These are phyloP conservation scores for Pinna nobilis DNA, from an alignment of 1,140 invertebrate genomes.

Conservation along the genomic window DNA sequence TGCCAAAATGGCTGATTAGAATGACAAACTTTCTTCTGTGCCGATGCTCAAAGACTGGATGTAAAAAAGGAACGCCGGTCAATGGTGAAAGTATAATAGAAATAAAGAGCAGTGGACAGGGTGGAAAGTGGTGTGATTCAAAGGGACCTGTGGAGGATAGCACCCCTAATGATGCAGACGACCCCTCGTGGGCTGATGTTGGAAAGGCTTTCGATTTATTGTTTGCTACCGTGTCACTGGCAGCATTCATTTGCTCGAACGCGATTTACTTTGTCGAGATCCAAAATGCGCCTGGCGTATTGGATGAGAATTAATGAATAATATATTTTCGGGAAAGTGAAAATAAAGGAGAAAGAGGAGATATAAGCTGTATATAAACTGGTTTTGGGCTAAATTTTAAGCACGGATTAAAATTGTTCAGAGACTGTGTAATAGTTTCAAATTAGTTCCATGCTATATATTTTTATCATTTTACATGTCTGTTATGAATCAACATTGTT, in stretches of 20 bases:
- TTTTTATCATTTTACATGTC: no score
- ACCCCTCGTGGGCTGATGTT: conserved; percentile 2
- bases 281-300: no score
- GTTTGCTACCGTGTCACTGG: background rate
- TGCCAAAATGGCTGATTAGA: background rate
- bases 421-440: no score
- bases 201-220: conserved; percentile 1
- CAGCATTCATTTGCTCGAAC: conserved; percentile 6
- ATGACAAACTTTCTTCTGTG: background rate
- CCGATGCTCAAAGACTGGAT: background rate
- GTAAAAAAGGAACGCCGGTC: background rate
- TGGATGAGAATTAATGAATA: no score
- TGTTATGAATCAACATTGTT: no score
- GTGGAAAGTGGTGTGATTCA: background rate
- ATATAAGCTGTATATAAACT: no score
- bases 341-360: no score
- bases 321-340: no score
- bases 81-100: background rate
- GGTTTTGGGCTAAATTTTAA: no score
- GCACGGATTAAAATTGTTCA: no score
- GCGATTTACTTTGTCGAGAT: no score
- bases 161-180: background rate
- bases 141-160: background rate
- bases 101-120: background rate
- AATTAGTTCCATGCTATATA: no score